phyloP scores from a whole-genome alignment of 2,888 invertebrate species.

The Eupithecia abbreviata region DNA sequence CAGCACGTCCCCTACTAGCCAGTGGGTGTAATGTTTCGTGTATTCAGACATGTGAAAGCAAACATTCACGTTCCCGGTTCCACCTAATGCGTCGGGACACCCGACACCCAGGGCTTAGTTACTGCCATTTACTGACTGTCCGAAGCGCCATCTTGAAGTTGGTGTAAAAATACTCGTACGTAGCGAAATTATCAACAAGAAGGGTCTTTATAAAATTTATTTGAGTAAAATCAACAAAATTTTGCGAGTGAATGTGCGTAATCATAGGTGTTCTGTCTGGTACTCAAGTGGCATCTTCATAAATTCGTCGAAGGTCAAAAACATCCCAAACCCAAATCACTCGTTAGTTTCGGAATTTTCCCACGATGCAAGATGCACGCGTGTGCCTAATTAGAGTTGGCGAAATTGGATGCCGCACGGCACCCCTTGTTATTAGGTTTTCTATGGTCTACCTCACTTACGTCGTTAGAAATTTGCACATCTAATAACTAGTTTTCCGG shows the following conservation, averaged over 20 bases:
- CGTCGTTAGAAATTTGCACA: slow-evolving; percentile 6
- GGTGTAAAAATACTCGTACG: background rate
- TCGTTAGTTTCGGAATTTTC: slow-evolving; percentile 17
- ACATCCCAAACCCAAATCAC: background rate
- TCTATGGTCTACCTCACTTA: slow-evolving; percentile 4
- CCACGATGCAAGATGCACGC: slow-evolving; percentile 20
- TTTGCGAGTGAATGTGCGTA: background rate
- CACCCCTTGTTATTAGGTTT: slow-evolving; percentile 25
- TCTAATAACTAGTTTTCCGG: background rate
- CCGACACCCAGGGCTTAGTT: slow-evolving; percentile 65
- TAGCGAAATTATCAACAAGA: background rate
- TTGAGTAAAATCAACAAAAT: background rate
- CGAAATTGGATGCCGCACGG: slow-evolving; percentile 28
- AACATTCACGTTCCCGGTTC: slow-evolving; percentile 74
- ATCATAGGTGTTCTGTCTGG: background rate
- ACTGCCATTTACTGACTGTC: slow-evolving; percentile 39
- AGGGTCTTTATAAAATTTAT: background rate
- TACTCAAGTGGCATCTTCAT: background rate
- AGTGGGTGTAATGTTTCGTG: slow-evolving; percentile 74
- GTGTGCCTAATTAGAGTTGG: slow-evolving; percentile 27
- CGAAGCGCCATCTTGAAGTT: slow-evolving; percentile 22
- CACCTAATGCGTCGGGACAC: slow-evolving; percentile 74
- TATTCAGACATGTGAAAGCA: slow-evolving; percentile 78
- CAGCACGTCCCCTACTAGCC: slow-evolving; percentile 50
- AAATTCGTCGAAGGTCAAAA: background rate